These are phyloP conservation scores for Cotesia congregata DNA, from an alignment of 2,888 invertebrate genomes.

Conservation along the genomic window DNA sequence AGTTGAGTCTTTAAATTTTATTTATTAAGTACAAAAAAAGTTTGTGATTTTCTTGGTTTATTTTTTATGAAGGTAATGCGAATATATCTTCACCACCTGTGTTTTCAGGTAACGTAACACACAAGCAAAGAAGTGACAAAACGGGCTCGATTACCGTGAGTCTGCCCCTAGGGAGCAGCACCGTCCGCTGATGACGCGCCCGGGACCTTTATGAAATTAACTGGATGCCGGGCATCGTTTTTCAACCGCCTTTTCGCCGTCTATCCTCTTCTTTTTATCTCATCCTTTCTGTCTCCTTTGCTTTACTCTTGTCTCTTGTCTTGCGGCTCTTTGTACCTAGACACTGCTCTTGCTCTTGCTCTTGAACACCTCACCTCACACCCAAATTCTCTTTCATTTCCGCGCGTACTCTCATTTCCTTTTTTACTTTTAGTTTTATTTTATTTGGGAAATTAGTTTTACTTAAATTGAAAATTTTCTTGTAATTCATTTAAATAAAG, in stretches of 20 bases:
- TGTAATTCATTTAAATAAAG: no score
- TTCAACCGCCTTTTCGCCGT: slow-evolving; percentile 45
- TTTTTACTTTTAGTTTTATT: neutral
- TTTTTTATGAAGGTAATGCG: neutral
- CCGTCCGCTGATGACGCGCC: slow-evolving; percentile 59
- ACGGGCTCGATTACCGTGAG: slow-evolving; percentile 60
- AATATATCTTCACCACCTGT: slow-evolving; percentile 38
- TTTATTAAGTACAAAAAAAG: neutral
- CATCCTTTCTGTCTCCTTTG: slow-evolving; percentile 3
- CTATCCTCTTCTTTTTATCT: neutral
- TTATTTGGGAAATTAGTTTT: no score
- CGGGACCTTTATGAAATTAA: slow-evolving; percentile 63
- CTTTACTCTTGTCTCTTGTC: slow-evolving; percentile 9
- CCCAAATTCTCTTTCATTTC: neutral
- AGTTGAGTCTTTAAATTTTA: neutral
- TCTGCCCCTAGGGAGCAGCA: slow-evolving; percentile 53
- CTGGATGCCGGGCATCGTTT: slow-evolving; percentile 54
- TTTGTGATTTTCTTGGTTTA: no score
- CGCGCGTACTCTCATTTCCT: slow-evolving; percentile 27
- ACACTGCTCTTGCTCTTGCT: neutral
- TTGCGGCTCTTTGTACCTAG: neutral
- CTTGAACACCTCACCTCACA: neutral
- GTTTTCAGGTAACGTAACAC: slow-evolving; percentile 45
- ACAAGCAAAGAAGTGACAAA: slow-evolving; percentile 62
- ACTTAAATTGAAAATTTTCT: no score